Percentiles rank a stretch among this genome's conserved stretches.
These are phyloP conservation scores for Chaenocephalus aceratus DNA, from an alignment of 2,113 vertebrate genomes.

Conservation along the genomic window DNA sequence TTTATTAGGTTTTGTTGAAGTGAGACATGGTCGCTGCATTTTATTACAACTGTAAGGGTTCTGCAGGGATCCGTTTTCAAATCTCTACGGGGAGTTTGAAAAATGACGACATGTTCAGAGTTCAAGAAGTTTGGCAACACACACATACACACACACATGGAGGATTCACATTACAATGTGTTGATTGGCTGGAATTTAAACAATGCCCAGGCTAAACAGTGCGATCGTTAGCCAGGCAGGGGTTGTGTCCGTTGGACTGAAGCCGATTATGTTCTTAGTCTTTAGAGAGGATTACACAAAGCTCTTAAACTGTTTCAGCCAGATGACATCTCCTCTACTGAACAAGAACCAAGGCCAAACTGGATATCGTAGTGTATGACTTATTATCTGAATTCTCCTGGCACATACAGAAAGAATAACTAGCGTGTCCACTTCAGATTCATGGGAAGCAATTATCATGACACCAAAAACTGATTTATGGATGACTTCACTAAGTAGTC, in stretches of 20 bases:
- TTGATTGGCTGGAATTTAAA: conserved; percentile 81
- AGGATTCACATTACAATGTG: conserved; percentile 65
- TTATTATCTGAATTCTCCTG: conserved; percentile 14
- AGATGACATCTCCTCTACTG: conserved; percentile 43
- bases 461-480: conserved; percentile 49
- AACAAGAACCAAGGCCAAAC: conserved; percentile 6
- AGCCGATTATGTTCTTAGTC: conserved; percentile 52
- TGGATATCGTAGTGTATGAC: background rate
- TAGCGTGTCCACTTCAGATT: conserved; percentile 22
- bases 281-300: conserved; percentile 61
- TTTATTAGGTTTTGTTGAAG: conserved; percentile 2
- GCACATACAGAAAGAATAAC: conserved; percentile 14
- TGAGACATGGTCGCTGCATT: conserved; percentile 4
- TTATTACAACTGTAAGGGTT: background rate
- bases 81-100: conserved; percentile 28
- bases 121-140: conserved; percentile 30
- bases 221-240: conserved; percentile 48
- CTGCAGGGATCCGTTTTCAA: conserved; percentile 25
- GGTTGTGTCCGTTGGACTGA: conserved; percentile 63
- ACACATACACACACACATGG: conserved; percentile 3
- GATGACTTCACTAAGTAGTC: conserved; percentile 51
- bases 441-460: conserved; percentile 30
- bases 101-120: conserved; percentile 38
- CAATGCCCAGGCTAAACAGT: conserved; percentile 73
- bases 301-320: conserved; percentile 52